phyloP scores from a whole-genome alignment of 2,888 invertebrate species.

The Branchipolynoe longqiensis region DNA sequence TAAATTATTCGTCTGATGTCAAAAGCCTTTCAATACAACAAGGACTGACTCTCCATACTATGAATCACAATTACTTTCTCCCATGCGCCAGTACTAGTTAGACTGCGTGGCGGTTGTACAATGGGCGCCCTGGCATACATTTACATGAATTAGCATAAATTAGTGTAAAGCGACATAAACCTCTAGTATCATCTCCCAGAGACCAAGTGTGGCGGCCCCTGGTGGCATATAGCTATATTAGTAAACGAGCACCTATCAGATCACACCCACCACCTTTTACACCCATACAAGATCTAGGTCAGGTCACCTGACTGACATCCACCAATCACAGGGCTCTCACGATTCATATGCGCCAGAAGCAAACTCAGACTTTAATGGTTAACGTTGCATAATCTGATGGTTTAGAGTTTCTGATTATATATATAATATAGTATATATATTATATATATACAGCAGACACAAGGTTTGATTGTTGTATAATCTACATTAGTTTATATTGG shows the following conservation, averaged over 20 bases:
- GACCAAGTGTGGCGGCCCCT: conserved; percentile 11
- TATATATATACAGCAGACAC: too few relatives aligned
- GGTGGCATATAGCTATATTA: not conserved
- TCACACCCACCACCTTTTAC: conserved; percentile 32
- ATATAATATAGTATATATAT: too few relatives aligned
- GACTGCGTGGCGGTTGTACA: conserved; percentile 5
- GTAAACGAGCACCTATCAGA: conserved; percentile 26
- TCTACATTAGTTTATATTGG: too few relatives aligned
- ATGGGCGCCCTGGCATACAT: conserved; percentile 27
- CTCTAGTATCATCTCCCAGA: not conserved
- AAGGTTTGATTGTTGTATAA: too few relatives aligned
- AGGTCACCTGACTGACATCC: not conserved
- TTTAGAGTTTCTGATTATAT: too few relatives aligned
- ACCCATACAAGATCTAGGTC: conserved; percentile 32
- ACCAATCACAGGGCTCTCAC: conserved; percentile 21
- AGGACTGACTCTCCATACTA: conserved; percentile 46
- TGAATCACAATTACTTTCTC: conserved; percentile 36
- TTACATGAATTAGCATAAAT: conserved; percentile 24
- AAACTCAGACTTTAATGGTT: too few relatives aligned
- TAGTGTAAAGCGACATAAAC: conserved; percentile 24
- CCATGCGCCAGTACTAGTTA: conserved; percentile 34
- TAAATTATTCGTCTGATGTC: conserved; percentile 52
- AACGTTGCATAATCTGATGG: too few relatives aligned
- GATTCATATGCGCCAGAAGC: too few relatives aligned
- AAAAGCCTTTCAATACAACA: conserved; percentile 54